Evolutionary conservation across 2,888 invertebrate species (phyloP).

Genomic region (Hirtodrosophila trivittata): DNA sequence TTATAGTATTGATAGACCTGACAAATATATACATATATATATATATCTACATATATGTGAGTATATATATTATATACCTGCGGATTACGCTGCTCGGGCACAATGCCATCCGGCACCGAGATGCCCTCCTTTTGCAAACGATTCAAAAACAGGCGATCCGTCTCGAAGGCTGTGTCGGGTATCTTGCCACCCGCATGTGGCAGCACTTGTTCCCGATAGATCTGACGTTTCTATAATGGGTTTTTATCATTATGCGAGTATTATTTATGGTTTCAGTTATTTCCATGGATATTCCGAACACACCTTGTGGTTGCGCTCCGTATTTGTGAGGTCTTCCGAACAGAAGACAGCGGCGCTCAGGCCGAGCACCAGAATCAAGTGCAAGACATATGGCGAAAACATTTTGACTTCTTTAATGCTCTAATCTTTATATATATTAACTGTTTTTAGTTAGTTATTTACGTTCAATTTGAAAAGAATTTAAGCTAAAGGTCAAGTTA

Average conservation of each 20-base stretch:
- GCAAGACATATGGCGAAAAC: constrained; percentile 42
- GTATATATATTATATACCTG: constrained; percentile 60
- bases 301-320: constrained; percentile 69
- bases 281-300: constrained; percentile 28
- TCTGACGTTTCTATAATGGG: constrained; percentile 85
- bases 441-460: too few relatives aligned
- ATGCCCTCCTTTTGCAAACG: constrained; percentile 87
- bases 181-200: constrained; percentile 87
- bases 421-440: constrained; percentile 6
- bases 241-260: constrained; percentile 35
- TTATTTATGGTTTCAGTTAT: constrained; percentile 39
- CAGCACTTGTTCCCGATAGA: constrained; percentile 87
- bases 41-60: not conserved
- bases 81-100: constrained; percentile 85
- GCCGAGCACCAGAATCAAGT: constrained; percentile 42
- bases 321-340: constrained; percentile 36
- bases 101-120: constrained; percentile 86
- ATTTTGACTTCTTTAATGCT: constrained; percentile 30
- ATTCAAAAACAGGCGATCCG: constrained; percentile 86
- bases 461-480: constrained; percentile 37
- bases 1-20: constrained; percentile 82
- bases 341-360: constrained; percentile 35
- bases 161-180: constrained; percentile 87
- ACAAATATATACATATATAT: not conserved
- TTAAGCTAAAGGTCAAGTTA: constrained; percentile 68